Evolutionary conservation across 2,888 invertebrate species (phyloP), one percentile per base, ranked within the genome.

Genomic region (Hesperia comma): DNA sequence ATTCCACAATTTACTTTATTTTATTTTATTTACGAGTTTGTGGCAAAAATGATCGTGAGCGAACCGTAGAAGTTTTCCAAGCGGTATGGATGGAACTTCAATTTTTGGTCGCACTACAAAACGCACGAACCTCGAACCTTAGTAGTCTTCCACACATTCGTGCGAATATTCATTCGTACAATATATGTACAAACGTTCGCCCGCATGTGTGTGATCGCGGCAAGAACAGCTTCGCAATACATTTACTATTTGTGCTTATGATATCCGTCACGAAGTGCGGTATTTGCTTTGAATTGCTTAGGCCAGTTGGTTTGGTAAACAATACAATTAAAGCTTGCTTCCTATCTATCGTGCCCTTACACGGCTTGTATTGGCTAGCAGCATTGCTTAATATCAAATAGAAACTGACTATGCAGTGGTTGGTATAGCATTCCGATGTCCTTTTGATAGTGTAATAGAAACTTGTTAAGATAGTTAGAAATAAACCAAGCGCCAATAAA

Each of bases 271-370:
- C 51, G 61, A 51, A 33, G 15, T 26, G n/a, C 19, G 26, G 41
- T 63, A 63, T 63, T 64, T 41, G 26, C 14, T 63, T 55, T 33
- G 43, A 55, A 63, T 63, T 55, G 62, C 26, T 55, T 37, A 61
- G 57, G 51, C 51, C 57, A 56, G 57, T 61, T 6, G 14, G 10
- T 3, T 21, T 46, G n/a, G 4, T 58, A 73, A 77, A 84, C 85
- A 83, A 83, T 84, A 81, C 79, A 80, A 83, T 80, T 78, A 79
- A 79, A 77, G 71, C 73, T 60, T 77, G 76, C 79, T 81, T 81
- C 82, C 78, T 81, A 79, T 81, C 83, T 74, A 72, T 74, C 76
- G 77, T 80, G 83, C 81, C 81, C 80, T 81, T 79, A 80, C 82
- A 82, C 80, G 81, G 80, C 76, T 74, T 76, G 77, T 70, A 77